A percentile compares a stretch with the other conserved stretches of the same genome.
phyloP scores from a whole-genome alignment of 2,888 invertebrate species.

The Coecobrya sp. region DNA sequence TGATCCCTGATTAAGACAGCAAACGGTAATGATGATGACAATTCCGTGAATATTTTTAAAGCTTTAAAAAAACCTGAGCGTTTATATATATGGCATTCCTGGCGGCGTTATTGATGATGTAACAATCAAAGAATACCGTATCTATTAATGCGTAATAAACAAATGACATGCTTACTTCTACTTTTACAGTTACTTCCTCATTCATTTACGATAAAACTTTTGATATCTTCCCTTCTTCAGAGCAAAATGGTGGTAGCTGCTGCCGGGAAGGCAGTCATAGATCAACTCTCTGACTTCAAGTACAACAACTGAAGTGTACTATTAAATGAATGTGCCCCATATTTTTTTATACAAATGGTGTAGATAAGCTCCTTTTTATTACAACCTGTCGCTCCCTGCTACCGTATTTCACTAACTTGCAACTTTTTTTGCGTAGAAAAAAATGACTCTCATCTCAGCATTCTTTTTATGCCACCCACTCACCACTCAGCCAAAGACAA shows the following conservation, averaged over 20 bases:
- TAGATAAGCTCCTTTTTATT: constrained; percentile 36
- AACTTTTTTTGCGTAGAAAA: neutral
- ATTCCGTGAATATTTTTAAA: neutral
- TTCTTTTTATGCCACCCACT: neutral
- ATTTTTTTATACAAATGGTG: constrained; percentile 41
- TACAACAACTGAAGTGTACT: neutral
- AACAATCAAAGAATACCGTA: constrained; percentile 57
- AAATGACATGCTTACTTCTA: constrained; percentile 50
- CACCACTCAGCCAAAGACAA: neutral
- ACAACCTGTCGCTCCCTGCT: constrained; percentile 7
- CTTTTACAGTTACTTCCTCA: constrained; percentile 56
- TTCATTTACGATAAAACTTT: constrained; percentile 60
- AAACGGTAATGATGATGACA: neutral
- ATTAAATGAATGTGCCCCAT: constrained; percentile 20
- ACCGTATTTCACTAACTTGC: neutral
- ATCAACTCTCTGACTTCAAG: neutral
- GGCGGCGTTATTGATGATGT: constrained; percentile 48
- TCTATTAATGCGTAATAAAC: constrained; percentile 18
- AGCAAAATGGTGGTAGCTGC: neutral
- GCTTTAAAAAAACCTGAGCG: neutral
- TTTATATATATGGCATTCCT: neutral
- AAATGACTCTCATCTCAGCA: neutral
- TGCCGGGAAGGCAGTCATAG: constrained; percentile 14
- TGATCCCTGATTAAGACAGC: constrained; percentile 9
- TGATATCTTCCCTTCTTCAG: neutral